Base-by-base conservation (phyloP, 2,888 invertebrate genomes). In the Platynereis dumerilii region DNA sequence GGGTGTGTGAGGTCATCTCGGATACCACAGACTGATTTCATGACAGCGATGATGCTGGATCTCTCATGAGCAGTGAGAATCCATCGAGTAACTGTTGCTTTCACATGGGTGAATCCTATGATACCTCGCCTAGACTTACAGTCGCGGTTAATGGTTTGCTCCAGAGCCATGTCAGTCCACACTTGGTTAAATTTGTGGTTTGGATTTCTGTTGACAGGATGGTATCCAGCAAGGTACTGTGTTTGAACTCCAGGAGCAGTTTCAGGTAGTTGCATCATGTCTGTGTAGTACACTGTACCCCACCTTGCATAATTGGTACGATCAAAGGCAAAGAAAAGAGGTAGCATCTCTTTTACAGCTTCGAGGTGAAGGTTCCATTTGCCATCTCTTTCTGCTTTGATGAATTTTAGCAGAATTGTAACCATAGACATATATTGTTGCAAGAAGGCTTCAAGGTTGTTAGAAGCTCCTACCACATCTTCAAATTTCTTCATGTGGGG, bases 301-400 rank as follows among this genome's bases (percentile, higher is more conserved):
- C 48, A 48, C 48, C 22, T 48, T 48, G 48, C n/a, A 22, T 48
- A 48, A 22, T 48, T 48, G 20, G n/a, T n/a, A 5, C 48, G 5
- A 22, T 48, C 48, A 48, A 48, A 22, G 3, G 22, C 48, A 48
- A 48, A 48, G 48, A 48, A 48, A 20, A 5, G 7, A n/a, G 48
- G 48, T 5, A 48, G 48, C 48, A 48, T 48, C n/a, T 48, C 3
- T 48, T 5, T 12, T 5, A 48, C n/a, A 3, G 48, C 48, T 5
- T 48, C 48, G 17, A 48, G 48, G 17, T 55, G n/a, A n/a, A n/a
- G n/a, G n/a, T n/a, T n/a, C n/a, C n/a, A n/a, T n/a, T n/a, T n/a
- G n/a, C n/a, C n/a, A n/a, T n/a, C n/a, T n/a, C n/a, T n/a, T n/a
- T n/a, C n/a, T n/a, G 34, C 34, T 34, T 12, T 34, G 12, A 34